Conservation (phyloP, 2,797 vertebrate genomes). For the Fistularia tabacaria region DNA sequence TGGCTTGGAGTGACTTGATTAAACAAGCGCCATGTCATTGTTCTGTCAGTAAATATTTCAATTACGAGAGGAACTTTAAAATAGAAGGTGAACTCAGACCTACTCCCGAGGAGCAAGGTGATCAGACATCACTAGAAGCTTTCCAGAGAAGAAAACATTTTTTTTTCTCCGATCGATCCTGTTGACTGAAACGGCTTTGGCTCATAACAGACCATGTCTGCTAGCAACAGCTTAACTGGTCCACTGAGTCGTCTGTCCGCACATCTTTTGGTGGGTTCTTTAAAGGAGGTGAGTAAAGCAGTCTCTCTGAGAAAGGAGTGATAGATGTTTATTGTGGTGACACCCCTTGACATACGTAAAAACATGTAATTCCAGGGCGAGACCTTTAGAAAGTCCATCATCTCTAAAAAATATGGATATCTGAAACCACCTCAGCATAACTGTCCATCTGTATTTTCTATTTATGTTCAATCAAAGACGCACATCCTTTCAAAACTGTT, state of each 20-base stretch:
- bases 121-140: slow-evolving; percentile 44
- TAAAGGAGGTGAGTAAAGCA: slow-evolving; percentile 66
- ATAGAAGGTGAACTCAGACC: slow-evolving; percentile 51
- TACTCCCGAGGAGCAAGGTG: slow-evolving; percentile 33
- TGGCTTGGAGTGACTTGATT: slow-evolving; percentile 38
- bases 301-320: slow-evolving; percentile 51
- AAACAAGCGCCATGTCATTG: slow-evolving; percentile 41
- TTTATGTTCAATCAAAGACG: too few relatives aligned
- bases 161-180: slow-evolving; percentile 60
- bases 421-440: slow-evolving; percentile 11
- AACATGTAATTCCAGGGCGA: slow-evolving; percentile 64
- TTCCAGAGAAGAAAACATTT: slow-evolving; percentile 28
- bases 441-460: too few relatives aligned
- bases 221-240: slow-evolving; percentile 76
- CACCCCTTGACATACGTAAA: slow-evolving; percentile 64
- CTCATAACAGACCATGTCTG: slow-evolving; percentile 69
- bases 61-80: slow-evolving; percentile 41
- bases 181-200: slow-evolving; percentile 71
- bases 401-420: not conserved
- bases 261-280: slow-evolving; percentile 68
- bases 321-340: slow-evolving; percentile 71
- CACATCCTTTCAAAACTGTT: too few relatives aligned
- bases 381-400: slow-evolving; percentile 53
- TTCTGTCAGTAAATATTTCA: slow-evolving; percentile 19
- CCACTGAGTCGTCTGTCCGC: slow-evolving; percentile 68